phyloP scores from a whole-genome alignment of 2,888 invertebrate genomes.

The Philereme transversata region DNA sequence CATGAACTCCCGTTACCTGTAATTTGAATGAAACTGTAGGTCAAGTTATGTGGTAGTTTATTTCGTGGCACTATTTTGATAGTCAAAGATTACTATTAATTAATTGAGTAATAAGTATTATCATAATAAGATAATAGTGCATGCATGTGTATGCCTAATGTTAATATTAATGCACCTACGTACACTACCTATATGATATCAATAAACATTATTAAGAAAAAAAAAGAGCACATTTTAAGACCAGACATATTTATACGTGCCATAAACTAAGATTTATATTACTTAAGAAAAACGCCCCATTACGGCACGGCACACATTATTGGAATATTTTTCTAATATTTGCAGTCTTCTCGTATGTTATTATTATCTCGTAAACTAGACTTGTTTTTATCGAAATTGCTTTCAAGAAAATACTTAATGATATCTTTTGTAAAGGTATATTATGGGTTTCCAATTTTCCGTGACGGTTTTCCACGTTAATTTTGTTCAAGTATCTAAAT shows the following conservation, averaged over 20 bases:
- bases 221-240: neutral
- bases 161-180: no score
- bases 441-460: neutral
- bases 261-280: neutral
- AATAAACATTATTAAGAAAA: no score
- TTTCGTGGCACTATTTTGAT: no score
- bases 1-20: no score
- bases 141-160: no score
- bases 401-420: neutral
- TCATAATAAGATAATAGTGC: no score
- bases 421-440: neutral
- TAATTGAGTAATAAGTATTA: no score
- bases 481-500: neutral
- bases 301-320: neutral
- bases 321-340: neutral
- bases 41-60: no score
- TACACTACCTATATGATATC: no score
- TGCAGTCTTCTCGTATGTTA: neutral
- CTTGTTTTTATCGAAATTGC: neutral
- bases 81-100: no score
- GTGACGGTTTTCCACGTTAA: neutral
- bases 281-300: neutral
- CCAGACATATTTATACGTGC: neutral
- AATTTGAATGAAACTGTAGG: no score
- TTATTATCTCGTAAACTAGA: neutral